Conservation (phyloP, 2,113 vertebrate species). For the Forbesichthys papilliferus region DNA sequence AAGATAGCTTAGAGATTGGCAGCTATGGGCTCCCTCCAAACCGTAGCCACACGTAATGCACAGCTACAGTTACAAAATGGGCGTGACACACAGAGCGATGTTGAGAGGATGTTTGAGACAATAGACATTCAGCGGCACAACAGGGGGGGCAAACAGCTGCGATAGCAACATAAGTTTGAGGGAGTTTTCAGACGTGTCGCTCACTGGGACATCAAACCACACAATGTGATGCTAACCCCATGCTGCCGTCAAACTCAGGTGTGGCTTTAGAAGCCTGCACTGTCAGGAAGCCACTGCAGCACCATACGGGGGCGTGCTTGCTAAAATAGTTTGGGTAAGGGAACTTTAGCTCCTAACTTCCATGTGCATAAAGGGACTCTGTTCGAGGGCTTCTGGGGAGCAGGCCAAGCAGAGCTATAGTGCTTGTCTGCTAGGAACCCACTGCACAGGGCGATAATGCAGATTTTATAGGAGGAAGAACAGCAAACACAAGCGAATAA, state of each 20-base stretch:
- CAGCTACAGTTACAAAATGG: conserved; percentile 32
- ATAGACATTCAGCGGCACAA: conserved; percentile 34
- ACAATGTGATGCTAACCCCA: conserved; percentile 22
- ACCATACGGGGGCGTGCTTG: conserved; percentile 39
- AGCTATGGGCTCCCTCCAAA: conserved; percentile 33
- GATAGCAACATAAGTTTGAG: conserved; percentile 45
- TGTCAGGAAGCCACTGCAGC: conserved; percentile 50
- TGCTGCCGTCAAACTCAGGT: conserved; percentile 44
- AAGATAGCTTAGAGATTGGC: conserved; percentile 40
- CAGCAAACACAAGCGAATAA: conserved; percentile 18
- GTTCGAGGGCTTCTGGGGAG: background rate
- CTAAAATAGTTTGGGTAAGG: conserved; percentile 31
- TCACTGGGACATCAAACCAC: conserved; percentile 34
- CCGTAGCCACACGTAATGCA: background rate
- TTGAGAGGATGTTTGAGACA: conserved; percentile 43
- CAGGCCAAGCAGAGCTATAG: conserved; percentile 34
- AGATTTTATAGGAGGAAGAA: conserved; percentile 24
- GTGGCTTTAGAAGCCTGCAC: conserved; percentile 21
- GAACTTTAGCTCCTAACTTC: conserved; percentile 45
- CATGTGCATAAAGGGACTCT: conserved; percentile 11
- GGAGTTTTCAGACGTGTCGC: conserved; percentile 46
- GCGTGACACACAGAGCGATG: conserved; percentile 38
- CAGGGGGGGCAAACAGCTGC: conserved; percentile 31
- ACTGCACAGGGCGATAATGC: conserved; percentile 12
- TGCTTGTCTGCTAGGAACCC: conserved; percentile 38